Base-by-base conservation (phyloP, 1,140 invertebrate species). In the Planococcus citri region DNA sequence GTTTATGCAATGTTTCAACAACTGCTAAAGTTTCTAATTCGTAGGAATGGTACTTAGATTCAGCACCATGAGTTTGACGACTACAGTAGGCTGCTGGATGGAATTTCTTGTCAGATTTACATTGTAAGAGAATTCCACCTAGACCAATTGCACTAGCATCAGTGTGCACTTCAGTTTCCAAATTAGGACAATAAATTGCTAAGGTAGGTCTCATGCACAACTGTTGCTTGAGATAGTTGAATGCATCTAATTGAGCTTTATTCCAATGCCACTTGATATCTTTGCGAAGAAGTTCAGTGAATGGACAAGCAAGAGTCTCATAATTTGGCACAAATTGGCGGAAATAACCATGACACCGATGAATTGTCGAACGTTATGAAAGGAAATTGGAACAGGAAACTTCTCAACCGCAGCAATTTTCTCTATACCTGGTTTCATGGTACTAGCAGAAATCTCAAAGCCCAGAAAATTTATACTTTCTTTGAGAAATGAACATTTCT, bases 31-130 rank as follows among this genome's bases (percentile, higher is more conserved):
- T 58, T 20, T 70, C 69, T 12, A 70, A 17, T 8, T 70, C 51
- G 17, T 70, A 70, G 22, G 41, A 58, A 14, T 70, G 69, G 22
- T 70, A 60, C 58, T 29, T 60, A 60, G 3, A 27, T 14, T 70
- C 51, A 0, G 17, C 9, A 0, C 33, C 51, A 0, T 20, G 27
- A 10, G 41, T 70, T 12, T 57, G 20, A 14, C 58, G 27, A 22
- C 27, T 70, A 29, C 58, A 70, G 33, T 70, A 70, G 29, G 58
- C 51, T 14, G 58, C 20, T 14, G 51, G 51, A 17, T 60, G 69
- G 25, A 70, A 29, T 9, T 21, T 0, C 10, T 27, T 9, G 10
- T 69, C 41, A 17, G 41, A 27, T 14, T 58, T 24, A 22, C 58
- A 29, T 4, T 69, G 69, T 14, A 69, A 25, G 0, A 69, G 6